Evolutionary conservation across 2,888 invertebrate species (phyloP).

Genomic region (Chorisops tibialis): DNA sequence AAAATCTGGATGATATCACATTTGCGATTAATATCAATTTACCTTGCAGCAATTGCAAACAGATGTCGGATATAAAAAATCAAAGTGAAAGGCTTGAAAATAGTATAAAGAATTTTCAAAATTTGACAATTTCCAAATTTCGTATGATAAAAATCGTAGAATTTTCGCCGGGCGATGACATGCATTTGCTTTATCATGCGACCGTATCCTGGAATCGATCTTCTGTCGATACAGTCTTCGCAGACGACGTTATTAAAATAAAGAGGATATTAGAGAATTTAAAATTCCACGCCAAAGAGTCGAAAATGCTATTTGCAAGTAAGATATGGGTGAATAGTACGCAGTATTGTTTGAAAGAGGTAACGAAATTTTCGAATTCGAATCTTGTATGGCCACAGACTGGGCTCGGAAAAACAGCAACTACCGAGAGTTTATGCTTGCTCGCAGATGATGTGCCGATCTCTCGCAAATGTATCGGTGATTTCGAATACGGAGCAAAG

Average conservation of each 20-base stretch:
- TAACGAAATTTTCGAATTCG: conserved; percentile 19
- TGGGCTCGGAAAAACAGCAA: conserved; percentile 53
- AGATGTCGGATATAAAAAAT: conserved; percentile 30
- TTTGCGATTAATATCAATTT: conserved; percentile 44
- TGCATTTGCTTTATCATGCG: conserved; percentile 40
- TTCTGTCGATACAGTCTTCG: conserved; percentile 43
- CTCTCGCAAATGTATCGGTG: conserved; percentile 58
- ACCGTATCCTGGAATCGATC: conserved; percentile 3
- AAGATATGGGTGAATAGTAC: conserved; percentile 42
- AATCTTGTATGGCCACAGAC: conserved; percentile 38
- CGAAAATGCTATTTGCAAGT: conserved; percentile 2
- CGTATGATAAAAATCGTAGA: conserved; percentile 56
- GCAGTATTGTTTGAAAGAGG: conserved; percentile 45
- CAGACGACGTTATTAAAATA: conserved; percentile 52
- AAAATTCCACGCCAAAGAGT: conserved; percentile 37
- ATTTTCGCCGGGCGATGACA: conserved; percentile 21
- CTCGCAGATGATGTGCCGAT: conserved; percentile 59
- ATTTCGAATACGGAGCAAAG: conserved; percentile 57
- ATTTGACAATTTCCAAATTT: no score
- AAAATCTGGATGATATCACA: conserved; percentile 41
- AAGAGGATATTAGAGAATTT: conserved; percentile 44
- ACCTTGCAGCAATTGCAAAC: conserved; percentile 36
- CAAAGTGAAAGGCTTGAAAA: conserved; percentile 34
- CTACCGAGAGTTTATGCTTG: conserved; percentile 59
- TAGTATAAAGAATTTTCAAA: conserved; percentile 43